Conservation (phyloP, 1,140 invertebrate species). For the Lutraria rhynchaena region DNA sequence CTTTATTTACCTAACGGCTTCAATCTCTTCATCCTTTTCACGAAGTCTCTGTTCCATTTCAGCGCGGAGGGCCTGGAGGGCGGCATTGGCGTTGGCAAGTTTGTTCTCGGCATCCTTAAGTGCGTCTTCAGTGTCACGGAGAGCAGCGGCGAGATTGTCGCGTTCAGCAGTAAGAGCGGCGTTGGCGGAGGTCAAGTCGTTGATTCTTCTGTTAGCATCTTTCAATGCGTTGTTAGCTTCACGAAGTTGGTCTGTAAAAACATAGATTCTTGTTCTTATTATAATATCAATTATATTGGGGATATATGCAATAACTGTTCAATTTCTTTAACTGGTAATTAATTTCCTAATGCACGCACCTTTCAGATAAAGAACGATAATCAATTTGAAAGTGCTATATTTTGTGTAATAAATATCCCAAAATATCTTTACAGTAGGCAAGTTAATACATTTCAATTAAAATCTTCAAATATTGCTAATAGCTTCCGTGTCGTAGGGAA, state of each 20-base stretch:
- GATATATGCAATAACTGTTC: not conserved
- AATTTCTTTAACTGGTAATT: not conserved
- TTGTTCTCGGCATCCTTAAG: slow-evolving; percentile 80
- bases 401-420: too few species aligned
- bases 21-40: slow-evolving; percentile 82
- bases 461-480: too few species aligned
- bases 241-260: slow-evolving; percentile 76
- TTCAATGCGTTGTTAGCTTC: slow-evolving; percentile 79
- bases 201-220: slow-evolving; percentile 79
- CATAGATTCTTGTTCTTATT: not conserved
- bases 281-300: not conserved
- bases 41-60: slow-evolving; percentile 82
- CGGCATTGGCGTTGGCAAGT: slow-evolving; percentile 79
- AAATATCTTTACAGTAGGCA: too few species aligned
- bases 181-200: slow-evolving; percentile 75
- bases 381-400: not conserved
- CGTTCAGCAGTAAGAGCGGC: slow-evolving; percentile 80
- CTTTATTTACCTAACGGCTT: slow-evolving; percentile 80
- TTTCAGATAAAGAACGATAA: not conserved
- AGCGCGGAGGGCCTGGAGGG: slow-evolving; percentile 78
- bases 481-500: too few species aligned
- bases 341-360: too few species aligned
- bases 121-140: slow-evolving; percentile 81
- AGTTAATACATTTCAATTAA: too few species aligned
- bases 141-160: slow-evolving; percentile 78